phyloP scores from a whole-genome alignment of 2,797 vertebrate species.

The Eutrigla gurnardus region DNA sequence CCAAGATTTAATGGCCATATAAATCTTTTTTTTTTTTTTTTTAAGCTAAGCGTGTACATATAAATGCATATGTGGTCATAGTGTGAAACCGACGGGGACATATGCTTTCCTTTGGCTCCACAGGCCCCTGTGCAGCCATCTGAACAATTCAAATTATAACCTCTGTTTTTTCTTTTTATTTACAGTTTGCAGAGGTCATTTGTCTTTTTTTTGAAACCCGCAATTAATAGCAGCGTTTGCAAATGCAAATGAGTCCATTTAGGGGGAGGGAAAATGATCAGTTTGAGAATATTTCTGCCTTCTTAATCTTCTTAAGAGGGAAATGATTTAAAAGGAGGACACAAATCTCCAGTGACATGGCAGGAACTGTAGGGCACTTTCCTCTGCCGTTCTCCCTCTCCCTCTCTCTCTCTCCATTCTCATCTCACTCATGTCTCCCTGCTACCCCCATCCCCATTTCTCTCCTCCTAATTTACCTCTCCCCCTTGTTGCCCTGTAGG shows the following conservation, averaged over 20 bases:
- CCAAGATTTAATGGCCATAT: constrained; percentile 31
- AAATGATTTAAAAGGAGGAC: constrained; percentile 87
- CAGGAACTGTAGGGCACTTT: constrained; percentile 77
- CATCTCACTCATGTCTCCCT: constrained; percentile 61
- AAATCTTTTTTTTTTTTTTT: not conserved
- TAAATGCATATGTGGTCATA: not conserved
- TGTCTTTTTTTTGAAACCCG: constrained; percentile 68
- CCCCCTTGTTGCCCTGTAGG: constrained; percentile 57
- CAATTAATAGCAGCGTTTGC: constrained; percentile 77
- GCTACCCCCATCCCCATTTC: constrained; percentile 47
- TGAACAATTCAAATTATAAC: constrained; percentile 79
- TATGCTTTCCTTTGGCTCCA: constrained; percentile 46
- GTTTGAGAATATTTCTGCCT: constrained; percentile 85
- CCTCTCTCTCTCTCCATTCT: constrained; percentile 50
- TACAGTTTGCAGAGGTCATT: constrained; percentile 76
- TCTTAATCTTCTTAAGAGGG: constrained; percentile 88
- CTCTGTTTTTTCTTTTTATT: constrained; percentile 76
- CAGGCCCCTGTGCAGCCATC: constrained; percentile 60
- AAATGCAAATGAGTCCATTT: constrained; percentile 81
- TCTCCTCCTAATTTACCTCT: constrained; percentile 60
- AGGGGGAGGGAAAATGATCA: constrained; percentile 77
- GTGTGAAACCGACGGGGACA: constrained; percentile 67
- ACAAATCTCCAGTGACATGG: constrained; percentile 86
- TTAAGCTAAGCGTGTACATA: too few species aligned
- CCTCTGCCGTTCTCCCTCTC: constrained; percentile 49